These are phyloP conservation scores for Dendroctonus valens DNA, from an alignment of 1,140 invertebrate genomes.

Conservation along the genomic window DNA sequence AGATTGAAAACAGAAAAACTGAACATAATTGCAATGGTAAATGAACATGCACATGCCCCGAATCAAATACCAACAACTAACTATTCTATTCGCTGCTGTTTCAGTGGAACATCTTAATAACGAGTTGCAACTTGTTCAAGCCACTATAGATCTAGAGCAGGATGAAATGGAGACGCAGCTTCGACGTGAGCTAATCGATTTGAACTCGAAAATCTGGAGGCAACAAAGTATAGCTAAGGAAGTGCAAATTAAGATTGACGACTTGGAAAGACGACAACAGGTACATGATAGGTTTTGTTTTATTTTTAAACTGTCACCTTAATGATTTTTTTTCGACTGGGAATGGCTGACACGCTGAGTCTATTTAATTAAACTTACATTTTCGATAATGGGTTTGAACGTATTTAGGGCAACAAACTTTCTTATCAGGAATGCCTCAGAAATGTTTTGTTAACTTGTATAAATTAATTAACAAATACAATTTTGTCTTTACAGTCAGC, in stretches of 20 bases:
- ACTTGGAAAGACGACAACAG: conserved; percentile 1
- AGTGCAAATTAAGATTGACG: background rate
- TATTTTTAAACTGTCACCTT: too few species aligned
- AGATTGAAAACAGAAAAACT: conserved; percentile 9
- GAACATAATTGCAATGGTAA: background rate
- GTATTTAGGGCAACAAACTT: too few species aligned
- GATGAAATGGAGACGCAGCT: conserved; percentile 7
- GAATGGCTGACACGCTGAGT: too few species aligned
- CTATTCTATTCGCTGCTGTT: background rate
- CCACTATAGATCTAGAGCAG: background rate
- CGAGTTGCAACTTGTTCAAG: conserved; percentile 1
- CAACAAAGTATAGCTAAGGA: conserved; percentile 1
- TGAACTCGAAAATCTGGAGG: conserved; percentile 2
- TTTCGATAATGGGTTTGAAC: too few species aligned
- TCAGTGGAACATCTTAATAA: conserved; percentile 7
- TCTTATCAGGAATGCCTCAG: too few species aligned
- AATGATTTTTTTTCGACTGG: too few species aligned
- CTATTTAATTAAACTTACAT: too few species aligned
- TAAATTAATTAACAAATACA: too few species aligned
- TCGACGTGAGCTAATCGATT: conserved; percentile 3
- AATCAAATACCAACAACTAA: too few species aligned
- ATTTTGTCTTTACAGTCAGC: too few species aligned
- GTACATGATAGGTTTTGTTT: background rate
- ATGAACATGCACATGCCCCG: too few species aligned
- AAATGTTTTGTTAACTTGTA: too few species aligned